phyloP scores from a whole-genome alignment of 35 echinoderm and acorn worm genomes.

The Patiria miniata region DNA sequence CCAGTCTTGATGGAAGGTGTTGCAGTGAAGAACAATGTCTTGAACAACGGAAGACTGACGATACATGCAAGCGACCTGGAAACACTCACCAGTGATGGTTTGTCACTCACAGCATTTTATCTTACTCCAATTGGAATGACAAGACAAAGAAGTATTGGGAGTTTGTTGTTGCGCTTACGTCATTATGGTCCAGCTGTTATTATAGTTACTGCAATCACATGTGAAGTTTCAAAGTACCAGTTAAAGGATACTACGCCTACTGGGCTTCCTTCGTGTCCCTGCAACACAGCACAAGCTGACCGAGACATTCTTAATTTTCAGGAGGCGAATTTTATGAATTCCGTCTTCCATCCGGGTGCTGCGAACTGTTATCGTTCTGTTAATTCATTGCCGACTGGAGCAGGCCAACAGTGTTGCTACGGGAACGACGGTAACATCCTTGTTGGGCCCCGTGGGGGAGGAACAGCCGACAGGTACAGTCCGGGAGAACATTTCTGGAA shows the following conservation, averaged over 20 bases:
- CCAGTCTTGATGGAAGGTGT: conserved; percentile 20
- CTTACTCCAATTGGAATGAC: neutral
- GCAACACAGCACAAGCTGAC: conserved; percentile 17
- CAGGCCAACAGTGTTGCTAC: conserved; percentile 72
- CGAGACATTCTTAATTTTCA: conserved; percentile 39
- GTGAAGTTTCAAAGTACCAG: neutral
- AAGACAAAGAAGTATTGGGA: neutral
- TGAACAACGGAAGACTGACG: conserved; percentile 30
- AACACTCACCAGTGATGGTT: neutral
- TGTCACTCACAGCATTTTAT: neutral
- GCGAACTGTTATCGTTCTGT: conserved; percentile 19
- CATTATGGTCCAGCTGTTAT: neutral
- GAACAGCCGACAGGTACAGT: conserved; percentile 39
- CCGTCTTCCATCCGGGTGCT: conserved; percentile 46
- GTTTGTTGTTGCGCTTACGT: neutral
- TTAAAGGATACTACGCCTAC: neutral
- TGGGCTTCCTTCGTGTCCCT: conserved; percentile 45
- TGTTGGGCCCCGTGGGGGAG: conserved; percentile 49
- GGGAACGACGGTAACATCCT: conserved; percentile 48
- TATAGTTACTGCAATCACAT: no score
- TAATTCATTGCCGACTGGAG: neutral
- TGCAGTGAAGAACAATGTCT: neutral
- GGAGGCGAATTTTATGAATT: neutral
- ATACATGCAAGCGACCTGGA: neutral
- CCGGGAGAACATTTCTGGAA: neutral